Percentiles rank a stretch among this genome's conserved stretches.
Evolutionary conservation across 2,797 vertebrate species (phyloP).

Genomic region (Lutjanus campechanus): DNA sequence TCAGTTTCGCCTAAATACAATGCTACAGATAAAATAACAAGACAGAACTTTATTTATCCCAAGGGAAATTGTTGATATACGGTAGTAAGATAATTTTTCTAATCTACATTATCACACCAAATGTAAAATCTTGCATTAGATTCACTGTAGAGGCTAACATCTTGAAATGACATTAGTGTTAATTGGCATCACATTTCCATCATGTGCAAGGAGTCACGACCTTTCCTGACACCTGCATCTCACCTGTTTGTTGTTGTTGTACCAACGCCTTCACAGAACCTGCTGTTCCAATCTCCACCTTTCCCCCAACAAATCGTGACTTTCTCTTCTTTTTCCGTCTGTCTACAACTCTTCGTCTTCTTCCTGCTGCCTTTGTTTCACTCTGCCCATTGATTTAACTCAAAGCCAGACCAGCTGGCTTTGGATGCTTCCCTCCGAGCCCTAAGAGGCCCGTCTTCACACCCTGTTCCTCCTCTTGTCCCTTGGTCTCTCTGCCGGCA

Average conservation of each 20-base stretch:
- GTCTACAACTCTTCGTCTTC: slow-evolving; percentile 61
- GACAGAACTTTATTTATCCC: neutral
- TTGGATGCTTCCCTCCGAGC: slow-evolving; percentile 86
- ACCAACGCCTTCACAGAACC: slow-evolving; percentile 79
- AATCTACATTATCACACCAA: slow-evolving; percentile 17
- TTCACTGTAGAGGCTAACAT: neutral
- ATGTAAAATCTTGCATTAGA: neutral
- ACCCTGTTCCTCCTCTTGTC: slow-evolving; percentile 86
- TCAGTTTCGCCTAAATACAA: slow-evolving; percentile 16
- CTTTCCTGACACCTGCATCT: slow-evolving; percentile 71
- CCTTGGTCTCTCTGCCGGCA: slow-evolving; percentile 85
- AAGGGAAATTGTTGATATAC: neutral
- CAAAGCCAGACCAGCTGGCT: slow-evolving; percentile 94
- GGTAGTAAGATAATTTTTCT: neutral
- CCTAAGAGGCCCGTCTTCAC: slow-evolving; percentile 88
- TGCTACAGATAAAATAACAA: neutral
- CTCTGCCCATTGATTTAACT: slow-evolving; percentile 68
- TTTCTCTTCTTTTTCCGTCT: slow-evolving; percentile 61
- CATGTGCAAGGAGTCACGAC: slow-evolving; percentile 27
- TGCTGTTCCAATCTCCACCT: slow-evolving; percentile 68
- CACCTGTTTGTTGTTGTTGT: slow-evolving; percentile 83
- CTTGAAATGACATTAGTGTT: neutral
- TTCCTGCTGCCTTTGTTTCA: slow-evolving; percentile 62
- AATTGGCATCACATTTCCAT: slow-evolving; percentile 30
- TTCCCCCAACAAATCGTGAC: slow-evolving; percentile 51